Conservation (phyloP, 2,797 vertebrate genomes). For the Sphenopsis melanotis region DNA sequence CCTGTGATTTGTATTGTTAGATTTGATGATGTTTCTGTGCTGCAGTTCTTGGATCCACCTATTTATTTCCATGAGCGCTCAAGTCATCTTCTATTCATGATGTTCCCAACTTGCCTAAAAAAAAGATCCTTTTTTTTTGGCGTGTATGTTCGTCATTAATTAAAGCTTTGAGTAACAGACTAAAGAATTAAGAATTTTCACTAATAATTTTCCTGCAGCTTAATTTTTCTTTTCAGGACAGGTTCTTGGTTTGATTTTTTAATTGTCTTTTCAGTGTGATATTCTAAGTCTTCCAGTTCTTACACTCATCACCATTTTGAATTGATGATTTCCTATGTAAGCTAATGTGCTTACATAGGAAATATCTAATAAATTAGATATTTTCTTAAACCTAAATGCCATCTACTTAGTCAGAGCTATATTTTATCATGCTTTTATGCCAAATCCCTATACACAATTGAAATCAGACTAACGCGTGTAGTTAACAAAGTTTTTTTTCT, state of each 20-base stretch:
- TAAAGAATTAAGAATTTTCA: not conserved
- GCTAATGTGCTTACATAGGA: not conserved
- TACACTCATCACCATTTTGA: not conserved
- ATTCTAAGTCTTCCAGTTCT: not conserved
- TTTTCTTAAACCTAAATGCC: not conserved
- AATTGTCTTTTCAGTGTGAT: not conserved
- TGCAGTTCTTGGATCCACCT: not conserved
- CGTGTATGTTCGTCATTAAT: not conserved
- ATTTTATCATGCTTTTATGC: not conserved
- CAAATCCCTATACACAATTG: not conserved
- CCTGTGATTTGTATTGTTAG: not conserved
- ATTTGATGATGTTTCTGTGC: not conserved
- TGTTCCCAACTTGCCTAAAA: not conserved
- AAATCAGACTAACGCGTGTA: not conserved
- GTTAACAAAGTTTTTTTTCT: not conserved
- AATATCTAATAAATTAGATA: not conserved
- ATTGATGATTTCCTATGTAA: not conserved
- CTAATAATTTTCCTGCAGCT: not conserved
- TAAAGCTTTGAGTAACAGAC: not conserved
- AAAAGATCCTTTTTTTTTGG: not conserved
- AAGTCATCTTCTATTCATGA: not conserved
- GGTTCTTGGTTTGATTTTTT: not conserved
- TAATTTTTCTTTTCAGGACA: not conserved
- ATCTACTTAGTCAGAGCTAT: not conserved
- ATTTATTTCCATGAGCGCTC: not conserved